Base-by-base conservation (phyloP, 2,113 vertebrate genomes). In the Cebidichthys violaceus region DNA sequence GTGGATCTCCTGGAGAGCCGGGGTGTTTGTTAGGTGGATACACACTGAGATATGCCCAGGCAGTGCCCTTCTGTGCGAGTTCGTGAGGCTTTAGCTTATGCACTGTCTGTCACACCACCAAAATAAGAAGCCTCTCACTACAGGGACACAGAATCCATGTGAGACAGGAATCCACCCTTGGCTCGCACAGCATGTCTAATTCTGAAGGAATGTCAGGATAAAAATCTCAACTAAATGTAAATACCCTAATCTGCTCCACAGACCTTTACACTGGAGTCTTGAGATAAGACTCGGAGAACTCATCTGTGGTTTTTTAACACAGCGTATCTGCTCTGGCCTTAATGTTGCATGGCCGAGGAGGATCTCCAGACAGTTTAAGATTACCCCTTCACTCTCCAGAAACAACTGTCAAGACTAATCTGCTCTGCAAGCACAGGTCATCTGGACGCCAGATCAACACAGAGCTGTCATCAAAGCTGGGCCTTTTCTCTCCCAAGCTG, bases 31-130 rank as follows among this genome's bases (percentile, higher is more conserved):
- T 86, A 82, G 87, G 83, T 84, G 91, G 92, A 88, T 86, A 82
- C 90, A 91, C 89, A 88, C 91, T 86, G 91, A 90, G 92, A 92
- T 89, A 86, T 93, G 90, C 81, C 90, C 90, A 89, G 81, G 88
- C 66, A 13, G 24, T 93, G 90, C 75, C 90, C 91, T 85, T 83
- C 68, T 87, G 80, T 54, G 68, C 6, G 2, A 70, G 66, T 65
- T 45, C 31, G 13, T 79, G 77, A 57, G 81, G 83, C 80, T 88
- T 79, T 84, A 75, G 73, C 79, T 85, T 50, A 74, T 81, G 57
- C 64, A 35, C 75, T 84, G 83, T 83, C 83, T 76, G 76, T 76
- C 80, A 83, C 70, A 67, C 54, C 69, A 72, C 37, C 67, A 77
- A 70, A 86, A 76, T 75, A 75, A 89, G 84, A 80, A 79, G 68